phyloP scores from a whole-genome alignment of 2,797 vertebrate species.

The Gorsachius magnificus region DNA sequence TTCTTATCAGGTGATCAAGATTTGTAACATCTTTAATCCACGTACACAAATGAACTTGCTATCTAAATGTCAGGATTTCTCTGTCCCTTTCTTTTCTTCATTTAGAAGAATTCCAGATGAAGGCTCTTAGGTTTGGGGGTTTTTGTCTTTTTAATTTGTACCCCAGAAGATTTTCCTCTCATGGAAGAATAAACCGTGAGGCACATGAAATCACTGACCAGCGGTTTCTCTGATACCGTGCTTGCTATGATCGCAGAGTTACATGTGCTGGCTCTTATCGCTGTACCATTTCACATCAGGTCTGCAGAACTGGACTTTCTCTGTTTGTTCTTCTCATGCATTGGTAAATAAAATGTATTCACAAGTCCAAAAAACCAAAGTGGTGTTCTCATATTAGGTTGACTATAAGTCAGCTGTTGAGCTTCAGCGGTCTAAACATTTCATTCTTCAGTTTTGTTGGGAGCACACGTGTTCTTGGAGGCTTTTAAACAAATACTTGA shows the following conservation, averaged over 20 bases:
- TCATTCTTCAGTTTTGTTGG: constrained; percentile 74
- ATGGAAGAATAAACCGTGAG: background rate
- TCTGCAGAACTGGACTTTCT: constrained; percentile 38
- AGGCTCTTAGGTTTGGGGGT: background rate
- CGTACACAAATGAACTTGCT: background rate
- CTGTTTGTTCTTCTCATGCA: constrained; percentile 50
- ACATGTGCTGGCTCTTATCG: background rate
- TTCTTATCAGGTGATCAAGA: background rate
- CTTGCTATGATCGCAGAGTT: background rate
- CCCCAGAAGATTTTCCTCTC: background rate
- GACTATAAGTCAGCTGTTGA: constrained; percentile 70
- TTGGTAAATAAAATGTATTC: constrained; percentile 54
- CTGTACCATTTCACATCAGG: background rate
- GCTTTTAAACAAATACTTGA: constrained; percentile 82
- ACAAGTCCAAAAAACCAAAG: constrained; percentile 21
- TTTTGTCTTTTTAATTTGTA: background rate
- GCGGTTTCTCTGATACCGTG: background rate
- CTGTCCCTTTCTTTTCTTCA: background rate
- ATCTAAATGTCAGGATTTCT: constrained; percentile 13
- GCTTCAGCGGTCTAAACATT: constrained; percentile 71
- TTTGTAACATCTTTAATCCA: constrained; percentile 18
- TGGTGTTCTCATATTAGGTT: constrained; percentile 56
- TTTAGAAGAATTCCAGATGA: background rate
- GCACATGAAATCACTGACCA: background rate
- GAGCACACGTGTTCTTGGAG: constrained; percentile 76